Evolutionary conservation across 2,113 vertebrate genomes (phyloP).

Genomic region (Aythya baeri): DNA sequence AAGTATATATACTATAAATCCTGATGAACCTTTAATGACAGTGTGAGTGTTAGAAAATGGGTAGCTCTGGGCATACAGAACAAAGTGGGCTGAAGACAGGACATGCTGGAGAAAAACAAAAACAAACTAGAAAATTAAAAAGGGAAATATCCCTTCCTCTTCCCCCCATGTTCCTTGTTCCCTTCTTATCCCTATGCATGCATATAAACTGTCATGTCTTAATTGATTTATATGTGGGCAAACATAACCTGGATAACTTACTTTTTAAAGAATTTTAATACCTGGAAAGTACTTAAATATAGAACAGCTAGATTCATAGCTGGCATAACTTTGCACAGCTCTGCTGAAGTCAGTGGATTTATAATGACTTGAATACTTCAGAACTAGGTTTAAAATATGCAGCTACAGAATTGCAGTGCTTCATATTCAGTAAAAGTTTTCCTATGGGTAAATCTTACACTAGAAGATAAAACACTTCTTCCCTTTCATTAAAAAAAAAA

Average conservation of each 20-base stretch:
- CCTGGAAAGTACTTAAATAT: neutral
- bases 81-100: neutral
- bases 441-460: neutral
- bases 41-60: neutral
- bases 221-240: conserved; percentile 14
- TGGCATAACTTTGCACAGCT: conserved; percentile 10
- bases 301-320: conserved; percentile 25
- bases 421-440: neutral
- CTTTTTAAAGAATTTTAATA: neutral
- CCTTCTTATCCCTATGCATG: neutral
- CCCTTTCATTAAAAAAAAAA: neutral
- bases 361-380: conserved; percentile 20
- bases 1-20: conserved; percentile 30
- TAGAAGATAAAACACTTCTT: neutral
- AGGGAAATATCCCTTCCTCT: neutral
- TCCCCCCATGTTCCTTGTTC: neutral
- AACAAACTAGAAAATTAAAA: neutral
- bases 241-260: conserved; percentile 25
- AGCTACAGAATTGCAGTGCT: neutral
- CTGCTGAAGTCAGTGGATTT: conserved; percentile 49
- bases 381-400: conserved; percentile 42
- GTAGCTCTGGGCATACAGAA: neutral
- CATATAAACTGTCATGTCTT: neutral
- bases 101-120: neutral
- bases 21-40: neutral